A percentile compares a stretch with the other conserved stretches of the same genome.
phyloP scores from a whole-genome alignment of 2,113 vertebrate species.

The Thunnus maccoyii region DNA sequence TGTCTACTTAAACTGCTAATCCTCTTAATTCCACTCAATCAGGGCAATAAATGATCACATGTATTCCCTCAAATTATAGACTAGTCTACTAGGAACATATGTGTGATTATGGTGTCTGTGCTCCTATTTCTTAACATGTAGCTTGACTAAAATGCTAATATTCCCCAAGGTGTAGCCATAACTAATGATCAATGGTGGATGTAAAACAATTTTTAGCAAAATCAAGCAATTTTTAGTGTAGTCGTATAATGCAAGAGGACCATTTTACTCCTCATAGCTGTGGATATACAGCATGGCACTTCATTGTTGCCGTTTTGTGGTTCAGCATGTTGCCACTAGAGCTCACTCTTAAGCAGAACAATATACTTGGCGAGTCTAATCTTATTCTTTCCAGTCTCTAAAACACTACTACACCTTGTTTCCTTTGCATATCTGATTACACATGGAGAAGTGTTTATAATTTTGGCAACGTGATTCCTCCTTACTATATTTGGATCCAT shows the following conservation, averaged over 20 bases:
- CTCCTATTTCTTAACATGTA: background rate
- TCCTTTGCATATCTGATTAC: conserved; percentile 70
- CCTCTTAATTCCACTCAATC: background rate
- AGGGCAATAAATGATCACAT: background rate
- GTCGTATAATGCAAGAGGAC: background rate
- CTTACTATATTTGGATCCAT: conserved; percentile 70
- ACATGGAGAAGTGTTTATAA: conserved; percentile 51
- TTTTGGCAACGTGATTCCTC: conserved; percentile 57
- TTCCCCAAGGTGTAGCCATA: background rate
- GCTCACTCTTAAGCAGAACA: conserved; percentile 86
- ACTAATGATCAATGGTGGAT: background rate
- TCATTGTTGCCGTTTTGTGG: conserved; percentile 55
- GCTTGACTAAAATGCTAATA: background rate
- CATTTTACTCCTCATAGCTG: background rate
- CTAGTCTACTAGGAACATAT: too few species aligned
- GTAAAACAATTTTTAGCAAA: background rate
- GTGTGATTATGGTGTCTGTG: background rate
- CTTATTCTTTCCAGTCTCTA: conserved; percentile 48
- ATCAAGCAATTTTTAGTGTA: background rate
- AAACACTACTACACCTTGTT: conserved; percentile 41
- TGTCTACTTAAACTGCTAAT: background rate
- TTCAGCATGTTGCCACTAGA: conserved; percentile 83
- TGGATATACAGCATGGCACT: background rate
- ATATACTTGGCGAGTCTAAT: conserved; percentile 38
- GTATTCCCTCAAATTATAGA: too few species aligned